These are phyloP conservation scores for Andricus curvator DNA, from an alignment of 2,888 invertebrate species.

Conservation along the genomic window DNA sequence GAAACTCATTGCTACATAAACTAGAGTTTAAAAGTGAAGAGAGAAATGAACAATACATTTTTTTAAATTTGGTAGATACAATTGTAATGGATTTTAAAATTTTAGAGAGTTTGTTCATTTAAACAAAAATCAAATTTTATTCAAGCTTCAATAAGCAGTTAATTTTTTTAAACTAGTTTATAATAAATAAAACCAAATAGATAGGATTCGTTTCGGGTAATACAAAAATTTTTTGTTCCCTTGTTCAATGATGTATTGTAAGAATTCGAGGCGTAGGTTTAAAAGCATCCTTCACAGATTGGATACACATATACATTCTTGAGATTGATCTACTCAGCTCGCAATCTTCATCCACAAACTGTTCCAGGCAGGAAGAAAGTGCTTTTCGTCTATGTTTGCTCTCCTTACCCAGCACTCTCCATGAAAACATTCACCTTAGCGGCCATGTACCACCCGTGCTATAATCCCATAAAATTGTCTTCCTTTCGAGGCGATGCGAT, in stretches of 20 bases:
- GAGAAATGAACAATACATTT: too few species aligned
- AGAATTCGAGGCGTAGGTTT: neutral
- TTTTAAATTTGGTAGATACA: too few species aligned
- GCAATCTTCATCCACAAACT: conserved; percentile 3
- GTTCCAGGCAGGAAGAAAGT: conserved; percentile 1
- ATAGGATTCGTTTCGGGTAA: too few species aligned
- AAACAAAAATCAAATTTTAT: too few species aligned
- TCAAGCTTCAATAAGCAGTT: too few species aligned
- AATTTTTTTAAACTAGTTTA: too few species aligned
- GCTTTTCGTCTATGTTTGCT: conserved; percentile 4
- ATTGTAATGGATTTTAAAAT: too few species aligned
- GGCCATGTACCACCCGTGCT: conserved; percentile 32
- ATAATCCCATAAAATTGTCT: conserved; percentile 46
- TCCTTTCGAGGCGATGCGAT: neutral
- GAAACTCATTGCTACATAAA: too few species aligned
- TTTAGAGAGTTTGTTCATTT: too few species aligned
- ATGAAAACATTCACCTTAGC: conserved; percentile 13
- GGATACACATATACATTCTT: neutral
- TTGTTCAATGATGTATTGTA: neutral
- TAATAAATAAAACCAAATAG: too few species aligned
- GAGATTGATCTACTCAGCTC: neutral
- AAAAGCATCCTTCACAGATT: neutral
- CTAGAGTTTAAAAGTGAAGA: too few species aligned
- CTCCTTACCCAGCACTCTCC: neutral
- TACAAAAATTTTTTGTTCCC: too few species aligned